phyloP scores from a whole-genome alignment of 2,113 vertebrate species.

The Sylvietta virens region DNA sequence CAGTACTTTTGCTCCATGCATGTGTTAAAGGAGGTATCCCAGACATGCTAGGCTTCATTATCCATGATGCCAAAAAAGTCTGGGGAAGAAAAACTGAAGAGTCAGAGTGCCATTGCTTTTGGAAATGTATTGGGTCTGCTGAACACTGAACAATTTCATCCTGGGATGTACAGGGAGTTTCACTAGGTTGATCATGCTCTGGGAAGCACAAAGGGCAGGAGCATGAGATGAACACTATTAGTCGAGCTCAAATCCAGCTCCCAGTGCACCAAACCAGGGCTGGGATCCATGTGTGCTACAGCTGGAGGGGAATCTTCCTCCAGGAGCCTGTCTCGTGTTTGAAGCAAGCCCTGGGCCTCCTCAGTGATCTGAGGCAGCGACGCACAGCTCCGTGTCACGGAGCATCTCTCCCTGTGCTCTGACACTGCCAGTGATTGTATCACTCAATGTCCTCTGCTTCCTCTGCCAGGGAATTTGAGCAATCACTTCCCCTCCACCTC shows the following conservation, averaged over 20 bases:
- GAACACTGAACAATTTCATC: neutral
- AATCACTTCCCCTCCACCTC: neutral
- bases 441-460: neutral
- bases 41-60: neutral
- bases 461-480: neutral
- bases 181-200: neutral
- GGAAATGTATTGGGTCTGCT: neutral
- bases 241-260: neutral
- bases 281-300: rapidly evolving
- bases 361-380: neutral
- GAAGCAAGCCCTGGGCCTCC: neutral
- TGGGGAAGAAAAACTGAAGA: neutral
- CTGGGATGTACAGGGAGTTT: neutral
- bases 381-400: neutral
- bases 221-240: rapidly evolving
- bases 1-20: rapidly evolving
- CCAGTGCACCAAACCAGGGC: neutral
- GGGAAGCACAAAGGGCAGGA: neutral
- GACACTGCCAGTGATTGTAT: neutral
- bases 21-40: neutral
- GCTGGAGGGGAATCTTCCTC: neutral
- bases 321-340: neutral
- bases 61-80: rapidly evolving
- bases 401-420: neutral
- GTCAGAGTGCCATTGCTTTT: neutral